Evolutionary conservation across 2,797 vertebrate species (phyloP), one percentile per base, ranked within the genome.

Genomic region (Bucorvus abyssinicus): DNA sequence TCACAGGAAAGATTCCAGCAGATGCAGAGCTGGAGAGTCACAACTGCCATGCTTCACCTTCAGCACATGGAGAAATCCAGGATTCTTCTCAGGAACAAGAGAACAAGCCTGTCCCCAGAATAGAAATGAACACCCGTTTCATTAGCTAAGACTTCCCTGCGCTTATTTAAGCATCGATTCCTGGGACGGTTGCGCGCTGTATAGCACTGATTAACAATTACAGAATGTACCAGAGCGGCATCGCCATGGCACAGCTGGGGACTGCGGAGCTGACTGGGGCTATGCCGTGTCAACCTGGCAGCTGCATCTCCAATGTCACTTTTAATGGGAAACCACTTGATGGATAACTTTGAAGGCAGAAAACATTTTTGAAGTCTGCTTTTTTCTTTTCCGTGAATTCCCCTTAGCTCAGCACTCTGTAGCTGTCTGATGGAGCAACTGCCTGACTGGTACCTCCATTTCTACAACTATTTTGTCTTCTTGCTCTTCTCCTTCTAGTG

Each of bases 181-280:
- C 55, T 38, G 29, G 1, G 69, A 47, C 4, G 5, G 73, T 12
- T 75, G 52, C 2, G 1, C 7, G 0, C 55, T 79, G 53, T 23
- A 19, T 40, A 36, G 44, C 0, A 1, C 74, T 89, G 88, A 89
- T 94, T 56, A 89, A 50, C 90, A 86, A 77, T 91, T 81, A 89
- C 95, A 93, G 64, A 56, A 84, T 56, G 93, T 93, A 86, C 87
- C 74, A n/a, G 55, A 85, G 84, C 85, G 52, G 27, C 68, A 45
- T 38, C 26, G 0, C 44, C 44, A 22, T 0, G 0, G 67, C 80
- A 45, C 92, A 76, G 84, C 93, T 63, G 68, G 81, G 63, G 38
- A 56, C 27, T 18, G 77, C 2, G 0, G 63, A 75, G 57, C 71
- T 1, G 1, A 12, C 9, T 2, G 0, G 45, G 29, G 71, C 0